phyloP scores from a whole-genome alignment of 2,113 vertebrate species.

The Butorides virescens region DNA sequence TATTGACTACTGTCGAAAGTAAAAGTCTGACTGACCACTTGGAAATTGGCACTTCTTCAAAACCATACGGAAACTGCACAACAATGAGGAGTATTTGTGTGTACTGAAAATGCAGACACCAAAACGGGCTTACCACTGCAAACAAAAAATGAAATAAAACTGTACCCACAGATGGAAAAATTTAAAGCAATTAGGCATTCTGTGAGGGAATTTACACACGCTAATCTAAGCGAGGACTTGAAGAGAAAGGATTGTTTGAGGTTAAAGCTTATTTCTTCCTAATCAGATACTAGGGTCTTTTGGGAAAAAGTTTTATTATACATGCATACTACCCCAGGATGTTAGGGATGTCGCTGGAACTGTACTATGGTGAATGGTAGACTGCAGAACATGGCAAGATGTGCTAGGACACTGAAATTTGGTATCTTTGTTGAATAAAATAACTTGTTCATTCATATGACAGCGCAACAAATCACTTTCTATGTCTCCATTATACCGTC shows the following conservation, averaged over 20 bases:
- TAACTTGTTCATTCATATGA: background rate
- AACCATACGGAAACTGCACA: background rate
- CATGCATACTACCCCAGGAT: background rate
- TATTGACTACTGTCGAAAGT: background rate
- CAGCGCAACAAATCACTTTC: background rate
- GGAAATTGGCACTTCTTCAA: background rate
- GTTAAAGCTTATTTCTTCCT: background rate
- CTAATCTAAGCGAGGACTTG: background rate
- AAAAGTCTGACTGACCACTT: background rate
- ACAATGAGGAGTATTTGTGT: background rate
- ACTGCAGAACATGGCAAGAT: background rate
- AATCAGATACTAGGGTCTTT: background rate
- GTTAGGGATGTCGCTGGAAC: background rate
- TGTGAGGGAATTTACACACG: background rate
- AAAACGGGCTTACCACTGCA: background rate
- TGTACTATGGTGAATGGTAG: background rate
- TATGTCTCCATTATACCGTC: background rate
- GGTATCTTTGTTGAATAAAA: background rate
- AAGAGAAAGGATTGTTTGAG: background rate
- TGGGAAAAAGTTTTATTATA: background rate
- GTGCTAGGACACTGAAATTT: background rate
- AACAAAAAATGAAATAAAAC: background rate
- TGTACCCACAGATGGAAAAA: background rate
- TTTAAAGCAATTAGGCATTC: background rate
- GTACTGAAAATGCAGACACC: background rate